Base-by-base conservation (phyloP, 2,113 vertebrate species). In the Indri indri region DNA sequence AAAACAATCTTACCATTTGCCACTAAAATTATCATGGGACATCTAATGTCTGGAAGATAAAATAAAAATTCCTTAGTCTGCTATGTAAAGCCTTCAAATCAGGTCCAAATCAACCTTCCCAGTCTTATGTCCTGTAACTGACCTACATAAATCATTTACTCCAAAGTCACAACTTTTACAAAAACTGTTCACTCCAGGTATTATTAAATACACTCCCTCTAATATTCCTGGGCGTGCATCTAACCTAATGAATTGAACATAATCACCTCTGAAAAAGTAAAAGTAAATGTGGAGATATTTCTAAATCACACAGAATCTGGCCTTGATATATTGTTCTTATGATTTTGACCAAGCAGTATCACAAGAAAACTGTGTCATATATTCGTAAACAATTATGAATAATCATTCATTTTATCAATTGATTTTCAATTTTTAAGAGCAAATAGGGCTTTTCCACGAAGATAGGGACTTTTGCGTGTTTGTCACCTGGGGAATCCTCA, bases 361-460 rank as follows among this genome's bases (percentile, higher is more conserved):
- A 88, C 7, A 73, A 76, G 23, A 90, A 95, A 68, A 76, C 20
- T 17, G 10, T 59, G 45, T 42, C 65, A 92, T 54, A 80, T 71
- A 42, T 57, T 88, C 70, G 84, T 13, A 80, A 76, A 50, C 34
- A 91, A 90, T 89, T 65, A 66, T n/a, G 10, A 92, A 73, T 14
- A 79, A 6, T 27, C 47, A 84, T 71, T 84, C 47, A 71, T 81
- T 66, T 54, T 45, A 71, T 52, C 47, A 80, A 70, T 0, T 14
- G 18, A 95, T 52, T 87, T 94, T 95, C 68, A 37, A 40, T 68
- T 91, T 96, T 66, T 79, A 94, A 95, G 23, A 85, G 40, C 32
- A 90, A 92, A 45, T 42, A 54, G 7, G 27, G 68, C 66, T 85
- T 89, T 90, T 91, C 52, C 30, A 8, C 23, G n/a, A 93, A 90